Evolutionary conservation across 2,113 vertebrate genomes (phyloP).

Genomic region (Elephas maximus): DNA sequence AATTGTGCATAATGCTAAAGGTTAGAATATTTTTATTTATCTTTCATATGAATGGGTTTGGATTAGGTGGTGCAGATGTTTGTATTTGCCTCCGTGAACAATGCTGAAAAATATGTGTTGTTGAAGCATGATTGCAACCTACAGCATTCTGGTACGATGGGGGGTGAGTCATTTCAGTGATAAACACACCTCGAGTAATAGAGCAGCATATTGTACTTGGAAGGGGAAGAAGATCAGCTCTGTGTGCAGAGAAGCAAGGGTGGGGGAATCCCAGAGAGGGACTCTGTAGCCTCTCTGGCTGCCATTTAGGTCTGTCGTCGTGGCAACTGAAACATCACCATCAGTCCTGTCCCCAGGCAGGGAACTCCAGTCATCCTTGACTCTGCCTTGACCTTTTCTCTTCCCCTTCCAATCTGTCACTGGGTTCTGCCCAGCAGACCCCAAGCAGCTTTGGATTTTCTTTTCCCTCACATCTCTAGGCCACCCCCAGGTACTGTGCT

Average conservation of each 20-base stretch:
- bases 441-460: not conserved
- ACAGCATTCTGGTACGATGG: fast-evolving
- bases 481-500: not conserved
- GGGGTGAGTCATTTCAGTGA: not conserved
- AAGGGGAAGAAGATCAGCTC: conserved; percentile 53
- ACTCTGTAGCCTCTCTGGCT: conserved; percentile 38
- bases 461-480: not conserved
- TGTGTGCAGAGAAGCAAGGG: not conserved
- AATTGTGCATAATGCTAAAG: conserved; percentile 15
- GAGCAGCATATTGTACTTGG: not conserved
- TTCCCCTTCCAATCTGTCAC: not conserved
- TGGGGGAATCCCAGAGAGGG: conserved; percentile 60
- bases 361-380: conserved; percentile 51
- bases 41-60: conserved; percentile 18
- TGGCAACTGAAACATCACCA: conserved; percentile 68
- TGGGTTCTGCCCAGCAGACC: not conserved
- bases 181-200: not conserved
- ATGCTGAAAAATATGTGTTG: conserved; percentile 57
- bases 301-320: conserved; percentile 62
- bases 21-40: not conserved
- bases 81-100: conserved; percentile 54
- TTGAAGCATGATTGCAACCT: conserved; percentile 7
- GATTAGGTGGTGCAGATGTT: not conserved
- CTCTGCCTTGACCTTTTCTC: conserved; percentile 53
- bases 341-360: not conserved